Conservation (phyloP, 1,140 invertebrate species). For the Lucilia cuprina region DNA sequence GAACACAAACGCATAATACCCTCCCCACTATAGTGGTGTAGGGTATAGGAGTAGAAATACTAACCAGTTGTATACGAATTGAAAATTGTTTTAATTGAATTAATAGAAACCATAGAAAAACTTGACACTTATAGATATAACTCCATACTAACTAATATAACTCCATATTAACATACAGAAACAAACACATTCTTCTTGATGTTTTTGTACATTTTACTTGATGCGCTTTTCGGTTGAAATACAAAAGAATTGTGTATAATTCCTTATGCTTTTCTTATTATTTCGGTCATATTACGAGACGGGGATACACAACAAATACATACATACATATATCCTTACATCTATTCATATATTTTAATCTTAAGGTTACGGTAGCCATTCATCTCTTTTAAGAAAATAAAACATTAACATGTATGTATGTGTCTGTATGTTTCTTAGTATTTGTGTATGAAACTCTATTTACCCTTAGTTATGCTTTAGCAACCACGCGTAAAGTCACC, state of each 20-base stretch:
- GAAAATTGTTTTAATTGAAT: no score
- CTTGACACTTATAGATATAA: slow-evolving; percentile 62
- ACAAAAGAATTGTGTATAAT: not conserved
- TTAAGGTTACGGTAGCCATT: slow-evolving; percentile 28
- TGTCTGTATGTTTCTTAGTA: not conserved
- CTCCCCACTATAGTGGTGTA: no score
- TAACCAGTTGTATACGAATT: no score
- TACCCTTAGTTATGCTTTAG: slow-evolving; percentile 24
- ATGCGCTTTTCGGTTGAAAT: not conserved
- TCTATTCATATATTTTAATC: not conserved
- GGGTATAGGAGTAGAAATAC: no score
- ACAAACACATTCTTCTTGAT: not conserved
- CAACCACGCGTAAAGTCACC: slow-evolving; percentile 32
- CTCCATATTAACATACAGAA: slow-evolving; percentile 15
- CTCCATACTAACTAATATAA: slow-evolving; percentile 45
- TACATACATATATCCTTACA: no score
- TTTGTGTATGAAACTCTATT: no score
- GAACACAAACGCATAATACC: no score
- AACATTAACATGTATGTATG: not conserved
- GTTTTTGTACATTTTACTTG: not conserved
- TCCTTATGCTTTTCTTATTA: slow-evolving; percentile 13
- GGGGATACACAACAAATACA: no score
- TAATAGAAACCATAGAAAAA: slow-evolving; percentile 49
- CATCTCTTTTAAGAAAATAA: slow-evolving; percentile 9
- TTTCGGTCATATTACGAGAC: not conserved